A percentile compares a stretch with the other conserved stretches of the same genome.
Conservation (phyloP, 2,113 vertebrate species). For the Pseudorasbora parva region DNA sequence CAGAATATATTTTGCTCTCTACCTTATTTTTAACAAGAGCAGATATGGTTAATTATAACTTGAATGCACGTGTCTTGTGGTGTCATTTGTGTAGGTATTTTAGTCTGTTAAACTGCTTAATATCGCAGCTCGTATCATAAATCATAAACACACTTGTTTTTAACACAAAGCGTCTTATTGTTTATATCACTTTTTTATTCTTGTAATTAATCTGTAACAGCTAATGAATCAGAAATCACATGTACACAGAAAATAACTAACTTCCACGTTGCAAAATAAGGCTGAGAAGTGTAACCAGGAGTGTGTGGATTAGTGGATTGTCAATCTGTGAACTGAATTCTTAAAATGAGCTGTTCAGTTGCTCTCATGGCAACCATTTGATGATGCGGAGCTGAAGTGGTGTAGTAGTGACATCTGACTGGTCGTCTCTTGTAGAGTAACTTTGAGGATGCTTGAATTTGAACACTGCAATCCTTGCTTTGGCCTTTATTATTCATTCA, state of each 20-base stretch:
- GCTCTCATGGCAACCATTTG: slow-evolving; percentile 3
- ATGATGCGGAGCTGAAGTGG: slow-evolving; percentile 8
- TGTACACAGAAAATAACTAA: neutral
- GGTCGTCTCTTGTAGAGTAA: neutral
- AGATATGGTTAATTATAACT: too few species aligned
- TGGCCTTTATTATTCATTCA: slow-evolving; percentile 12
- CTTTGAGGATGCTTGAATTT: neutral
- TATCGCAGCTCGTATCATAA: neutral
- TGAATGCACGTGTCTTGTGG: too few species aligned
- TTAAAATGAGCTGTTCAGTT: neutral
- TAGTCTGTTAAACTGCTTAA: neutral
- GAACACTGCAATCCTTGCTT: slow-evolving; percentile 15
- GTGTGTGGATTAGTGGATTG: neutral
- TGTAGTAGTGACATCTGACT: neutral
- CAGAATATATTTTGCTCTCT: neutral
- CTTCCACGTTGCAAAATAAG: neutral
- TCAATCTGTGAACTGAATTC: neutral
- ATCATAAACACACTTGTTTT: neutral
- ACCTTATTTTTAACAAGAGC: neutral
- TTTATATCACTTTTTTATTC: neutral
- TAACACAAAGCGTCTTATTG: too few species aligned
- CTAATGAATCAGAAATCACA: neutral
- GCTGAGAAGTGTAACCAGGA: neutral
- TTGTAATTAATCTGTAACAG: neutral
- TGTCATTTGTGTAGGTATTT: neutral